These are phyloP conservation scores for Zaprionus camerounensis DNA, from an alignment of 1,140 invertebrate genomes.

Conservation along the genomic window DNA sequence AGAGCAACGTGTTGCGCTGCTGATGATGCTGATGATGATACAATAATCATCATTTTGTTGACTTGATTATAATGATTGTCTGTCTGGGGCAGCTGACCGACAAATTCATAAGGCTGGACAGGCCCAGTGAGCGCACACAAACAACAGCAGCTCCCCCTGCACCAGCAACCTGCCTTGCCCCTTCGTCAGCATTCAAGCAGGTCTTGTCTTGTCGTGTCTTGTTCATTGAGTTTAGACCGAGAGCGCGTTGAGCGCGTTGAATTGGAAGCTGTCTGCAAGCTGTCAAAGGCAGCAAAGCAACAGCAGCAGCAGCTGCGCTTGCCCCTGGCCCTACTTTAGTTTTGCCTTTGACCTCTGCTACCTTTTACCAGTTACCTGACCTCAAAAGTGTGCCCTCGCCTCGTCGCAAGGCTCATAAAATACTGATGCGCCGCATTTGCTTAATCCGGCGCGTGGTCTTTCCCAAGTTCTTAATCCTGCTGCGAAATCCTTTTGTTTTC, in stretches of 20 bases:
- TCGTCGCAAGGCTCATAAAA: slow-evolving; percentile 55
- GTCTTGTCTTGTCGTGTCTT: slow-evolving; percentile 7
- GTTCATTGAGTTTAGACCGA: slow-evolving; percentile 24
- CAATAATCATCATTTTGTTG: slow-evolving; percentile 45
- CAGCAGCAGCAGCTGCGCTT: slow-evolving; percentile 4
- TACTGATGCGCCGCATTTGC: slow-evolving; percentile 72
- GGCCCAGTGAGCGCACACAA: slow-evolving; percentile 32
- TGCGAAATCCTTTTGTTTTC: slow-evolving; percentile 73
- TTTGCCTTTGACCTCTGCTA: slow-evolving; percentile 51
- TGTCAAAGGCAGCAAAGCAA: slow-evolving; percentile 50
- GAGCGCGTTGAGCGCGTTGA: slow-evolving; percentile 64
- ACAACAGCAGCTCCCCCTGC: not conserved
- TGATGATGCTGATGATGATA: slow-evolving; percentile 17
- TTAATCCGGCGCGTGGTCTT: slow-evolving; percentile 80
- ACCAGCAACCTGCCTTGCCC: not conserved
- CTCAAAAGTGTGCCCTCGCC: slow-evolving; percentile 24
- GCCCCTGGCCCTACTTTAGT: slow-evolving; percentile 37
- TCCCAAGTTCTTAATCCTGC: slow-evolving; percentile 74
- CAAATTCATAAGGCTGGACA: slow-evolving; percentile 42
- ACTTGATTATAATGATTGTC: slow-evolving; percentile 51
- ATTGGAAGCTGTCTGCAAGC: slow-evolving; percentile 72
- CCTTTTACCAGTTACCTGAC: slow-evolving; percentile 27
- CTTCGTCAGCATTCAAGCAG: not conserved
- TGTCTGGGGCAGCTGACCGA: slow-evolving; percentile 13
- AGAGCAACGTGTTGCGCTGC: not conserved